Conservation (phyloP, 2,888 invertebrate species). For the Quadroppia sp. region DNA sequence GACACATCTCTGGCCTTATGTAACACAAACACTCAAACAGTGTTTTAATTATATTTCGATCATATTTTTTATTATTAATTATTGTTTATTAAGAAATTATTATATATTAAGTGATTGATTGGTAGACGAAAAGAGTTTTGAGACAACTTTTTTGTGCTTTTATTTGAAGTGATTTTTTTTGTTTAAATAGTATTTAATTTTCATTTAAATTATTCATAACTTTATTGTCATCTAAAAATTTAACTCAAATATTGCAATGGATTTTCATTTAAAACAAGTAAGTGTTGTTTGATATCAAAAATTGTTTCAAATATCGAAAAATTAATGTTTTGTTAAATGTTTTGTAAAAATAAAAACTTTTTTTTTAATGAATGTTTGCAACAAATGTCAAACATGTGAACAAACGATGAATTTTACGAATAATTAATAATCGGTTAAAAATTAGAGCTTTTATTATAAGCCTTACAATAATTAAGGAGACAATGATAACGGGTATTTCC, state of each 20-base stretch:
- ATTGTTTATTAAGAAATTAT: neutral
- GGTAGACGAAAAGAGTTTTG: neutral
- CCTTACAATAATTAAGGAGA: neutral
- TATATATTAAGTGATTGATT: neutral
- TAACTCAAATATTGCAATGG: conserved; percentile 10
- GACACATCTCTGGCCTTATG: neutral
- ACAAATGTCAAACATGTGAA: neutral
- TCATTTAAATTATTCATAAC: neutral
- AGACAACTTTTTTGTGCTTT: neutral
- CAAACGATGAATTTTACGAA: too few relatives aligned
- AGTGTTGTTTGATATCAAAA: neutral
- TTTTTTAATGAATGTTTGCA: neutral
- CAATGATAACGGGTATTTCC: neutral
- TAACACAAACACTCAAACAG: neutral
- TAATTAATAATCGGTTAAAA: neutral
- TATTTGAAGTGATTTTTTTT: neutral
- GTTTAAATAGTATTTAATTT: neutral
- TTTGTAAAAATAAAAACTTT: too few relatives aligned
- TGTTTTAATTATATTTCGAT: neutral
- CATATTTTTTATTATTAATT: neutral
- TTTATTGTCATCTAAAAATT: neutral
- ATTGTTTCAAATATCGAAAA: neutral
- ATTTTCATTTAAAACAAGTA: conserved; percentile 22
- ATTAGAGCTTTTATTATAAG: neutral
- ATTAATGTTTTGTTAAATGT: too few relatives aligned